phyloP scores from a whole-genome alignment of 2,888 invertebrate genomes.

The Fragum sueziense region DNA sequence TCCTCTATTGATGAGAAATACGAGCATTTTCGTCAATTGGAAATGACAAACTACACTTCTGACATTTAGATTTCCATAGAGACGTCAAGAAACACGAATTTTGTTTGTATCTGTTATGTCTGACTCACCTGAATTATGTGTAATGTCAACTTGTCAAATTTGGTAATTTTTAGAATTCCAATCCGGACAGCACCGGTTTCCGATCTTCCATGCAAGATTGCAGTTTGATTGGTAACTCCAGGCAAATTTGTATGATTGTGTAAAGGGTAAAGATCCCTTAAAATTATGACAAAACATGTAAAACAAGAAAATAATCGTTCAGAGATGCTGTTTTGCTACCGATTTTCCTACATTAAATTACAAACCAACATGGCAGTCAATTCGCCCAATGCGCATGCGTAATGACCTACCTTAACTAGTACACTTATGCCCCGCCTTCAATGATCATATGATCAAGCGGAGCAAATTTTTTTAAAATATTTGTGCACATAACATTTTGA shows the following conservation, averaged over 20 bases:
- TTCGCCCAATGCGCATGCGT: conserved; percentile 64
- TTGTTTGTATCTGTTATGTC: not conserved
- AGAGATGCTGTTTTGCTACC: not conserved
- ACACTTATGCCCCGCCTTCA: conserved; percentile 60
- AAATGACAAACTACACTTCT: too few relatives aligned
- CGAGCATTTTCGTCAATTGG: too few relatives aligned
- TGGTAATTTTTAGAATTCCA: not conserved
- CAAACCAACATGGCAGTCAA: conserved; percentile 58
- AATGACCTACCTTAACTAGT: conserved; percentile 63
- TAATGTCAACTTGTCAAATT: conserved; percentile 49
- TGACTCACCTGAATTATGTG: conserved; percentile 47
- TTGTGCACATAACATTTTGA: too few relatives aligned
- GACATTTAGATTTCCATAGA: too few relatives aligned
- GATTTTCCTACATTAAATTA: conserved; percentile 8
- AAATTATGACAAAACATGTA: not conserved
- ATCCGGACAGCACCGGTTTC: conserved; percentile 16
- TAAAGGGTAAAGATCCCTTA: not conserved
- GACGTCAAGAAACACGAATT: too few relatives aligned
- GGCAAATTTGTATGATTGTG: not conserved
- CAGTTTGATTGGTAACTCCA: not conserved
- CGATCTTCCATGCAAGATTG: not conserved
- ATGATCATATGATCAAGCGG: conserved; percentile 14
- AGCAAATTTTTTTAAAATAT: too few relatives aligned
- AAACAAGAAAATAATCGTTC: not conserved
- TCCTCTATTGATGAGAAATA: too few relatives aligned